Evolutionary conservation across 2,797 vertebrate genomes (phyloP).

Genomic region (Meda fulgida): DNA sequence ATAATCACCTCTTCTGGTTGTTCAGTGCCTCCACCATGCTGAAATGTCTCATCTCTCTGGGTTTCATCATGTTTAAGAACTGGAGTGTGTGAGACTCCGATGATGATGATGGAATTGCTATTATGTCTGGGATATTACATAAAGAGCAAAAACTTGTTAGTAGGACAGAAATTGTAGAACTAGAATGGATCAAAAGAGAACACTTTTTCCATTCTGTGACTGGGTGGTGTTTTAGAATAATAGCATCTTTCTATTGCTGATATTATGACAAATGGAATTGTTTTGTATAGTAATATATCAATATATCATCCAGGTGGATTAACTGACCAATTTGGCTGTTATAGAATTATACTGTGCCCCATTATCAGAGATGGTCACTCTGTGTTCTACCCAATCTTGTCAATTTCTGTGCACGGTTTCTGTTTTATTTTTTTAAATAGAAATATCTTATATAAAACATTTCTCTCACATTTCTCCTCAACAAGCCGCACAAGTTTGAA

Average conservation of each 20-base stretch:
- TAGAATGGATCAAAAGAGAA: not conserved
- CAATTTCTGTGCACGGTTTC: not conserved
- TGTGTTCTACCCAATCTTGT: not conserved
- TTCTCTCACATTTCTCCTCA: not conserved
- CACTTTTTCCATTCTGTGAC: not conserved
- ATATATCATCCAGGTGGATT: not conserved
- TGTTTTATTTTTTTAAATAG: not conserved
- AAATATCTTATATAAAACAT: not conserved
- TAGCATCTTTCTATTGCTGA: not conserved
- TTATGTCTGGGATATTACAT: conserved; percentile 13
- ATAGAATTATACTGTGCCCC: not conserved
- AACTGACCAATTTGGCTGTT: not conserved
- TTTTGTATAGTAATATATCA: not conserved
- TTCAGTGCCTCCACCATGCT: not conserved
- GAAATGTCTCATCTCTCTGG: conserved; percentile 17
- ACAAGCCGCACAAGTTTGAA: not conserved
- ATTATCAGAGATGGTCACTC: not conserved
- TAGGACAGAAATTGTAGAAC: not conserved
- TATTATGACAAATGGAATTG: not conserved
- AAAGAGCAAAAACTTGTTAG: conserved; percentile 8
- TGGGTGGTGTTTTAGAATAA: not conserved
- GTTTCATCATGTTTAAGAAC: conserved; percentile 32
- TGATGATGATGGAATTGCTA: conserved; percentile 35
- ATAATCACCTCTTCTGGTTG: conserved; percentile 25
- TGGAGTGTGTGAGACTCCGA: conserved; percentile 16